These are phyloP conservation scores for Drosophila nigromelanica DNA, from an alignment of 1,140 invertebrate species.

Conservation along the genomic window DNA sequence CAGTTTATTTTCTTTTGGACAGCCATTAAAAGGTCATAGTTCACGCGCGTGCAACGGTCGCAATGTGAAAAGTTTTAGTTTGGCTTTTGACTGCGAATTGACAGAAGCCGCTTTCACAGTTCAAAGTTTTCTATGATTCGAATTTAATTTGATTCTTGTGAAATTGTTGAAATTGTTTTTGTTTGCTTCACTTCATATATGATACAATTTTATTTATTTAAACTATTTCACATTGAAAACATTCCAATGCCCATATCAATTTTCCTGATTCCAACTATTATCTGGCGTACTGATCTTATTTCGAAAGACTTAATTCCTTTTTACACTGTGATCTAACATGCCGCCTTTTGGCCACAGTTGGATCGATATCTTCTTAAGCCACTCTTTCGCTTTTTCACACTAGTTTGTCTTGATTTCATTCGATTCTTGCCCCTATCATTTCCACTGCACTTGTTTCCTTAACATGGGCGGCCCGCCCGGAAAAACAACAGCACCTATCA, in stretches of 20 bases:
- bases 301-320: slow-evolving; percentile 11
- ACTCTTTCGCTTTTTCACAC: slow-evolving; percentile 15
- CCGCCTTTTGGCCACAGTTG: slow-evolving; percentile 29
- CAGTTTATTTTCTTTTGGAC: slow-evolving; percentile 18
- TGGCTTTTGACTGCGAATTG: slow-evolving; percentile 1
- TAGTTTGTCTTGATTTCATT: slow-evolving; percentile 1
- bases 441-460: slow-evolving; percentile 32
- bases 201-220: too few relatives aligned
- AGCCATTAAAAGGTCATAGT: slow-evolving; percentile 57
- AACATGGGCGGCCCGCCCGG: slow-evolving; percentile 16
- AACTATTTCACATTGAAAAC: too few relatives aligned
- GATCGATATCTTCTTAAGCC: slow-evolving; percentile 12
- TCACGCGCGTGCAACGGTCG: slow-evolving; percentile 57
- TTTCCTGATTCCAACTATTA: neutral
- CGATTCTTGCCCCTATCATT: neutral
- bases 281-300: neutral
- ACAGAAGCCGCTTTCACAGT: slow-evolving; percentile 21
- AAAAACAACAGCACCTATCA: slow-evolving; percentile 10
- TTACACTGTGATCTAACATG: slow-evolving; percentile 1
- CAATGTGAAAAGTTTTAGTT: slow-evolving; percentile 40
- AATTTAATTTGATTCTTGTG: slow-evolving; percentile 6
- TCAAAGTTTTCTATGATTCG: neutral
- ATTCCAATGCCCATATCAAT: neutral
- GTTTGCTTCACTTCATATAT: neutral
- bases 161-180: slow-evolving; percentile 10